Evolutionary conservation across 2,888 invertebrate genomes (phyloP).

Genomic region (Diarsia brunnea): DNA sequence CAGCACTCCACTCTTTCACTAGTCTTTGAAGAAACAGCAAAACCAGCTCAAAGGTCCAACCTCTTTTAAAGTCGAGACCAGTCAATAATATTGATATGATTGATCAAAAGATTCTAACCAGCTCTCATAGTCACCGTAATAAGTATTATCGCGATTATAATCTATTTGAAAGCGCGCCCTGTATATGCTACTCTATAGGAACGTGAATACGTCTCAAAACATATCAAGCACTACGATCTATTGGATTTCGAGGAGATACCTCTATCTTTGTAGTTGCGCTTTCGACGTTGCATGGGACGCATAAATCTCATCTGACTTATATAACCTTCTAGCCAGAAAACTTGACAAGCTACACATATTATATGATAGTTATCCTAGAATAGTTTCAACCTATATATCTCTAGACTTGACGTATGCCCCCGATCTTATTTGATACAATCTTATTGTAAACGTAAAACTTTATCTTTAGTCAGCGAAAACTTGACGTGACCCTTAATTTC

Average conservation of each 20-base stretch:
- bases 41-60: no score
- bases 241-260: not conserved
- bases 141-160: not conserved
- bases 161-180: not conserved
- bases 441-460: not conserved
- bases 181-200: not conserved
- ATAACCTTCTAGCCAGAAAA: conserved; percentile 24
- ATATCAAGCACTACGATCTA: conserved; percentile 21
- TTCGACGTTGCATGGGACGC: conserved; percentile 7
- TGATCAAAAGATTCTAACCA: not conserved
- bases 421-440: conserved; percentile 2
- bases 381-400: conserved; percentile 4
- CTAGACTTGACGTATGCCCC: conserved; percentile 7
- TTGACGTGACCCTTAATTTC: not conserved
- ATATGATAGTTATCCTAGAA: conserved; percentile 7
- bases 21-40: no score
- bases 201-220: not conserved
- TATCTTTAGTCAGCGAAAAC: not conserved
- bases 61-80: no score
- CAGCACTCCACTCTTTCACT: no score
- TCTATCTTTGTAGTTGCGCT: not conserved
- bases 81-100: not conserved
- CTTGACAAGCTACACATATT: conserved; percentile 31
- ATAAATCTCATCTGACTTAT: conserved; percentile 41
- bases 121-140: not conserved